Percentiles rank a stretch among this genome's conserved stretches.
These are phyloP conservation scores for Achroia grisella DNA, from an alignment of 1,140 invertebrate species.

Conservation along the genomic window DNA sequence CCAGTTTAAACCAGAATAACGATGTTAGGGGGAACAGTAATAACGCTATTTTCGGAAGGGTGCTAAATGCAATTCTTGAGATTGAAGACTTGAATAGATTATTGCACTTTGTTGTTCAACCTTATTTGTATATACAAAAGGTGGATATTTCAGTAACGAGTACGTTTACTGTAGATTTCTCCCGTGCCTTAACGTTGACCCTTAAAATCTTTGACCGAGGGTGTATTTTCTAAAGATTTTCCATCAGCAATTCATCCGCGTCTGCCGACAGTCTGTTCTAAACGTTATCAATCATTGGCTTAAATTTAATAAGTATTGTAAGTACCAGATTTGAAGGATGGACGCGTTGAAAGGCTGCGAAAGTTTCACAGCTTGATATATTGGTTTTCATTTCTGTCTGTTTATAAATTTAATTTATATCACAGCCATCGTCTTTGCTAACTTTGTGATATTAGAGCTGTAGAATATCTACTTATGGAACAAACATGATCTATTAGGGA, in stretches of 20 bases:
- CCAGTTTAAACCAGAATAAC: conserved; percentile 8
- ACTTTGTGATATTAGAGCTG: neutral
- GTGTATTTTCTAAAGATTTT: no score
- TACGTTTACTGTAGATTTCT: no score
- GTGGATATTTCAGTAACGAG: no score
- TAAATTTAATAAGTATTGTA: conserved; percentile 48
- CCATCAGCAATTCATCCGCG: neutral
- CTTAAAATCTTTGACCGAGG: no score
- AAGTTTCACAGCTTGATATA: conserved; percentile 5
- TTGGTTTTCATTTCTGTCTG: conserved; percentile 3
- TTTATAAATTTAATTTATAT: conserved; percentile 3
- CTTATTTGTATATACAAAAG: no score
- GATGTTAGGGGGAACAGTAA: conserved; percentile 14
- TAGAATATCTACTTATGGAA: neutral
- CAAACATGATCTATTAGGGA: no score
- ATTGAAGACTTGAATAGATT: neutral
- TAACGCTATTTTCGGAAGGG: conserved; percentile 31
- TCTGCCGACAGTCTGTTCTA: conserved; percentile 26
- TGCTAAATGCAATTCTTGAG: conserved; percentile 24
- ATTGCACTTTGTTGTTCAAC: no score
- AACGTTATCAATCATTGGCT: conserved; percentile 45
- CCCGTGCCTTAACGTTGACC: no score
- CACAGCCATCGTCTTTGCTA: neutral
- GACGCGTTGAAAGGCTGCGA: conserved; percentile 19
- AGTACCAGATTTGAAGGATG: conserved; percentile 38